Evolutionary conservation across 2,888 invertebrate genomes (phyloP), one percentile per base, ranked within the genome.

Genomic region (Nyleta sp.): DNA sequence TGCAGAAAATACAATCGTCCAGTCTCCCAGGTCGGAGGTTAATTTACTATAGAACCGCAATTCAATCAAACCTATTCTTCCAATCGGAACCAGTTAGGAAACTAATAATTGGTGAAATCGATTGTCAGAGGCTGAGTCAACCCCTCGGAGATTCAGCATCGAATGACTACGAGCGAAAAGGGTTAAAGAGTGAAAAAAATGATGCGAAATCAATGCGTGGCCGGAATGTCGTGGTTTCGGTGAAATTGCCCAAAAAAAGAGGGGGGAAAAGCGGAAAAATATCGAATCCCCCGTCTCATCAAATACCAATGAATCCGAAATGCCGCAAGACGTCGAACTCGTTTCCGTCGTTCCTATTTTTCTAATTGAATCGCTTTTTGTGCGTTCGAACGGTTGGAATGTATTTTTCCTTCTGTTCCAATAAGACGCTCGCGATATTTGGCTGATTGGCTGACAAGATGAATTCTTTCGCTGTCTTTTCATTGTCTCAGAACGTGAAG

Each of bases 41-140:
- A 84, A 85, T 86, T 84, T 84, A 82, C 85, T 82, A 85, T 83
- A 84, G 84, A 85, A 83, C 84, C 81, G 80, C 84, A 85, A 86
- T 87, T 87, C 86, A 86, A 87, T 87, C 85, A 84, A 86, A 85
- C 80, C 84, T 84, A 87, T 87, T 87, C 86, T 87, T 87, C 84
- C 86, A 84, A 86, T 86, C 85, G 82, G 81, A 80, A 86, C 83
- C 86, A 84, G 87, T 87, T 86, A 85, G 87, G 84, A 86, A 87
- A 87, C 87, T 88, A 87, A 87, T 88, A 87, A 88, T 87, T 87
- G 88, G 86, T 84, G 84, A 82, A 84, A 88, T 87, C 86, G 85
- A 87, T 87, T 83, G 85, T 77, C 75, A 59, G 74, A 60, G 75
- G 55, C 71, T 77, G 80, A 80, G 71, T 76, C 73, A 76, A 80